Evolutionary conservation across 30 jellyfish, hydroid and myxozoan species (phyloP).

Genomic region (Turritopsis rubra): DNA sequence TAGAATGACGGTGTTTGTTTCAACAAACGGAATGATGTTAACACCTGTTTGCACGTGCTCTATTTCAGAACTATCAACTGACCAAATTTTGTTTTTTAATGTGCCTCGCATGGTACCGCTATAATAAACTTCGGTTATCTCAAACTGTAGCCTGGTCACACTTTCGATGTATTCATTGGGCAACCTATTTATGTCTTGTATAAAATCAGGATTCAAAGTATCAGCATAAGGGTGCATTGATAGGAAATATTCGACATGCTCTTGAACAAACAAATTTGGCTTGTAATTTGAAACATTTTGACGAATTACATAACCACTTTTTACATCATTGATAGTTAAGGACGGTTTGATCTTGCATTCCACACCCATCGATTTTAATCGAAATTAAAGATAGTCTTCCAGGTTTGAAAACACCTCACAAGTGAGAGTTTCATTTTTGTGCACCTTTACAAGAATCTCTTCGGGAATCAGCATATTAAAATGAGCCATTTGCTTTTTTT

Average conservation of each 20-base stretch:
- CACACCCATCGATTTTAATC: conserved; percentile 1
- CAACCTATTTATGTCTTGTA: neutral
- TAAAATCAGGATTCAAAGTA: neutral
- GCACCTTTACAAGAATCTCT: neutral
- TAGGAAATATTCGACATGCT: neutral
- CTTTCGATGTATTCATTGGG: neutral
- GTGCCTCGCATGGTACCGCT: neutral
- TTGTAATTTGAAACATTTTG: neutral
- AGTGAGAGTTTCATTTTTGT: neutral
- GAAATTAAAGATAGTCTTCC: neutral
- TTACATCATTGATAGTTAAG: neutral
- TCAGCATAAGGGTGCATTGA: neutral
- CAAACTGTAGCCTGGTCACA: neutral
- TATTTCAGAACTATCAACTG: neutral
- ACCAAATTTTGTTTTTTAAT: neutral
- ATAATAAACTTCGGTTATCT: neutral
- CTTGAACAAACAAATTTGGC: neutral
- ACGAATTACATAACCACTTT: neutral
- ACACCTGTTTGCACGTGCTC: neutral
- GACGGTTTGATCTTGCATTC: neutral
- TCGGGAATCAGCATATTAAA: neutral
- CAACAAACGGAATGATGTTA: neutral
- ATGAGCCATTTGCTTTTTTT: neutral
- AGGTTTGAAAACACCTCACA: neutral
- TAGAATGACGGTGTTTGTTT: neutral